phyloP scores from a whole-genome alignment of 2,888 invertebrate genomes.

The Omphaloscelis lunosa region DNA sequence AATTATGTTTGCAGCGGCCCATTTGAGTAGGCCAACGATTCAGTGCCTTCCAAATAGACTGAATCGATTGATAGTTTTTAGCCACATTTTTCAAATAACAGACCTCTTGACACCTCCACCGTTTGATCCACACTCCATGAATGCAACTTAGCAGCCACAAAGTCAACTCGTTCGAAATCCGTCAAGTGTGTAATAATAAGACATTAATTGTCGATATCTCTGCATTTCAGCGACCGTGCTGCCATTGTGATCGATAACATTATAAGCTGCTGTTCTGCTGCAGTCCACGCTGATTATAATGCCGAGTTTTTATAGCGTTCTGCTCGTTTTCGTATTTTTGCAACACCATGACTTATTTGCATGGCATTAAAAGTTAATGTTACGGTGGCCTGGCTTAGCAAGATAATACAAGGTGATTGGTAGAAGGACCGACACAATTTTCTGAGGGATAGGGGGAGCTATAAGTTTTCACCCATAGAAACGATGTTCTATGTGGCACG shows the following conservation, averaged over 20 bases:
- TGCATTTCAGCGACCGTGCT: slow-evolving; percentile 25
- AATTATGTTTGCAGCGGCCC: background rate
- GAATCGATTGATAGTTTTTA: background rate
- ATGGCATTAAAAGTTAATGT: slow-evolving; percentile 12
- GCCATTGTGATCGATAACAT: slow-evolving; percentile 58
- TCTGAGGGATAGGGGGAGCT: too few species aligned
- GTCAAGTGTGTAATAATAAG: slow-evolving; percentile 12
- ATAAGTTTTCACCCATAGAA: too few species aligned
- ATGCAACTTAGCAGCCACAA: background rate
- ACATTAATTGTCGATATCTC: slow-evolving; percentile 33
- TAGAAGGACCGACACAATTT: too few species aligned
- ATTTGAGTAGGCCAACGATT: background rate
- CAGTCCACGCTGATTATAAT: slow-evolving; percentile 13
- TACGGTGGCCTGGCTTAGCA: background rate
- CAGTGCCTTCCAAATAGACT: background rate
- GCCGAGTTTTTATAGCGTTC: slow-evolving; percentile 31
- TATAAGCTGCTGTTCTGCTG: slow-evolving; percentile 25
- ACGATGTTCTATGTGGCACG: too few species aligned
- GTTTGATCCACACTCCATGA: background rate
- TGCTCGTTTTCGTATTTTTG: slow-evolving; percentile 16
- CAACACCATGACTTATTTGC: slow-evolving; percentile 6
- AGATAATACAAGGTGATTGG: background rate
- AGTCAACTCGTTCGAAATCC: slow-evolving; percentile 16
- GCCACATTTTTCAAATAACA: background rate
- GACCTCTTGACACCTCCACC: background rate